Percentiles rank a stretch among this genome's conserved stretches.
These are phyloP conservation scores for Bombus waltoni DNA, from an alignment of 1,140 invertebrate species.

Conservation along the genomic window DNA sequence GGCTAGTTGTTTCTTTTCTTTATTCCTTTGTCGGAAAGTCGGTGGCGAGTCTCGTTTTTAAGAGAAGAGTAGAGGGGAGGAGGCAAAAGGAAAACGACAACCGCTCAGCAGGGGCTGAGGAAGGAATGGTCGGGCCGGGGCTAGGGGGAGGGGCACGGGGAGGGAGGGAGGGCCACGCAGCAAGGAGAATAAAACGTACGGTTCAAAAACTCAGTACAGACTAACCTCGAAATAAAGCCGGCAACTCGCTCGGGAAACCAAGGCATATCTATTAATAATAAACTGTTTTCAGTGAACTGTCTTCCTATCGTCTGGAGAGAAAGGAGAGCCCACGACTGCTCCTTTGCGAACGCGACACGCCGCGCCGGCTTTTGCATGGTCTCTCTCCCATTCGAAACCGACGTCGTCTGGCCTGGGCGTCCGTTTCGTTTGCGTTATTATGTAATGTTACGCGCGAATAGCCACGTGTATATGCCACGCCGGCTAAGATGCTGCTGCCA, in stretches of 20 bases:
- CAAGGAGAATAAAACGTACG: conserved; percentile 75
- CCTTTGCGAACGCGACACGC: conserved; percentile 4
- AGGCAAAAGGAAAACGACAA: conserved; percentile 75
- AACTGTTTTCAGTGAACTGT: conserved; percentile 66
- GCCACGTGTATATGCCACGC: conserved; percentile 18
- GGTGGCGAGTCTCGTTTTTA: conserved; percentile 81
- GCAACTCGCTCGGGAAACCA: conserved; percentile 55
- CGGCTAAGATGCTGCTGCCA: conserved; percentile 7
- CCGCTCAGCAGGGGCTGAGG: conserved; percentile 68
- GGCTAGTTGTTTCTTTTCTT: conserved; percentile 82
- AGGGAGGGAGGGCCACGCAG: conserved; percentile 42
- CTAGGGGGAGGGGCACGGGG: background rate
- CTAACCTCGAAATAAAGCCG: conserved; percentile 74
- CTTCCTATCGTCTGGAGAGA: conserved; percentile 18
- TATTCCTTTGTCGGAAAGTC: conserved; percentile 82
- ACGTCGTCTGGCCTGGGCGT: background rate
- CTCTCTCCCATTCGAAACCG: conserved; percentile 27
- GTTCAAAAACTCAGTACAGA: conserved; percentile 76
- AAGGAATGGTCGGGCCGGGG: conserved; percentile 50
- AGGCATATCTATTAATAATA: conserved; percentile 68
- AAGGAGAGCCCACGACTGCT: conserved; percentile 28
- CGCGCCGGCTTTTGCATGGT: conserved; percentile 10
- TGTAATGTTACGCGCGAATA: conserved; percentile 48
- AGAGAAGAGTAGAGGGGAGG: conserved; percentile 61
- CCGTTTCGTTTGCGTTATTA: conserved; percentile 36